Evolutionary conservation across 2,113 vertebrate species (phyloP).

Genomic region (Oryctolagus cuniculus): DNA sequence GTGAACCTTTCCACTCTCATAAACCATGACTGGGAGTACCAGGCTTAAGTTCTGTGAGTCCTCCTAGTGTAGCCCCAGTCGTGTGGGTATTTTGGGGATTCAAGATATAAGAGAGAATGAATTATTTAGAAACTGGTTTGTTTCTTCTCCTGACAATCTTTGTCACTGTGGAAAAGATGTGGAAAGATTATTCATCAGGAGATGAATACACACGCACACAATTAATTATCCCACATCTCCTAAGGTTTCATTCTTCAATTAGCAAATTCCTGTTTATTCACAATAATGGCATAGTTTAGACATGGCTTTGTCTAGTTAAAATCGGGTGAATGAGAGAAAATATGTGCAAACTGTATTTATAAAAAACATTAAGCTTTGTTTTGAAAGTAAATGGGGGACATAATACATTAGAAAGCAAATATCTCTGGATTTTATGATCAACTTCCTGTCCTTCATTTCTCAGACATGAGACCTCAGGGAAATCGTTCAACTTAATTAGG

Average conservation of each 20-base stretch:
- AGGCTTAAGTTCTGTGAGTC: neutral
- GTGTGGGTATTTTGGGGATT: neutral
- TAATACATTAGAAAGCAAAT: slow-evolving; percentile 9
- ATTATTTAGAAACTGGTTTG: neutral
- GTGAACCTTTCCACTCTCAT: neutral
- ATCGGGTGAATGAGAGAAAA: neutral
- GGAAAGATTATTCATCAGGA: neutral
- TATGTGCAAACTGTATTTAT: neutral
- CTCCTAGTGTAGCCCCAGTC: neutral
- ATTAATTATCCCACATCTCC: neutral
- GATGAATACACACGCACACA: slow-evolving; percentile 28
- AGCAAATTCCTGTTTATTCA: neutral
- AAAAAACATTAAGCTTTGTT: slow-evolving; percentile 7
- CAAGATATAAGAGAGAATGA: neutral
- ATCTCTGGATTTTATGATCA: neutral
- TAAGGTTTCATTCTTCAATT: slow-evolving; percentile 9
- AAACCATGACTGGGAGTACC: neutral
- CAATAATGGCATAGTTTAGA: neutral
- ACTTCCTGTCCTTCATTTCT: neutral
- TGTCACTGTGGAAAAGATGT: too few relatives aligned
- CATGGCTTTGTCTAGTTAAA: neutral
- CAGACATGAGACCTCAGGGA: neutral
- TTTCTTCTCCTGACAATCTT: neutral
- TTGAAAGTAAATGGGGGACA: neutral
- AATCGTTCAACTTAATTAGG: neutral